Evolutionary conservation across 2,888 invertebrate genomes (phyloP).

Genomic region (Epistrophe eligans): DNA sequence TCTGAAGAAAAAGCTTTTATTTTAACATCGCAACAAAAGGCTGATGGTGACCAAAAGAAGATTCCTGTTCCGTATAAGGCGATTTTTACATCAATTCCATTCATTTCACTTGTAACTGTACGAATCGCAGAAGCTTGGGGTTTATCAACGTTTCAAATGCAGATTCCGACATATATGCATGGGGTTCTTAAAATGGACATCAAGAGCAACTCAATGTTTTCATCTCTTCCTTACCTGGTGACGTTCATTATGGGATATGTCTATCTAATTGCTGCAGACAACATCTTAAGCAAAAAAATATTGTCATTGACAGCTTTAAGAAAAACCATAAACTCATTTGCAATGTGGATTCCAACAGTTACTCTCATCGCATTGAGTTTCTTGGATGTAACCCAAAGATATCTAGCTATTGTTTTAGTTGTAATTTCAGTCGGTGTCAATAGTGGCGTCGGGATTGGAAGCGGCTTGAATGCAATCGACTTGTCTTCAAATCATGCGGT

Average conservation of each 20-base stretch:
- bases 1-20: slow-evolving; percentile 86
- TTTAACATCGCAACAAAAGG: slow-evolving; percentile 83
- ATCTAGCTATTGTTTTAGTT: slow-evolving; percentile 85
- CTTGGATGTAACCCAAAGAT: slow-evolving; percentile 82
- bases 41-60: slow-evolving; percentile 75
- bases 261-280: slow-evolving; percentile 84
- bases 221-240: slow-evolving; percentile 84
- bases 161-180: slow-evolving; percentile 89
- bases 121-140: slow-evolving; percentile 89
- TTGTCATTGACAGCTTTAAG: slow-evolving; percentile 80
- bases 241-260: slow-evolving; percentile 85
- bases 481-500: slow-evolving; percentile 88
- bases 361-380: slow-evolving; percentile 85
- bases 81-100: slow-evolving; percentile 87
- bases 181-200: slow-evolving; percentile 87
- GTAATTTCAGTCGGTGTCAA: slow-evolving; percentile 85
- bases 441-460: slow-evolving; percentile 82
- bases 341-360: slow-evolving; percentile 84
- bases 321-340: slow-evolving; percentile 79
- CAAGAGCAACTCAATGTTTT: slow-evolving; percentile 84
- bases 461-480: slow-evolving; percentile 86
- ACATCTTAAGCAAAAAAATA: slow-evolving; percentile 81
- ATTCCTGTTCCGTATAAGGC: slow-evolving; percentile 86
- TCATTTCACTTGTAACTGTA: slow-evolving; percentile 85
- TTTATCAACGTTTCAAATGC: slow-evolving; percentile 88